These are phyloP conservation scores for Synanthedon myopaeformis DNA, from an alignment of 2,888 invertebrate species.

Conservation along the genomic window DNA sequence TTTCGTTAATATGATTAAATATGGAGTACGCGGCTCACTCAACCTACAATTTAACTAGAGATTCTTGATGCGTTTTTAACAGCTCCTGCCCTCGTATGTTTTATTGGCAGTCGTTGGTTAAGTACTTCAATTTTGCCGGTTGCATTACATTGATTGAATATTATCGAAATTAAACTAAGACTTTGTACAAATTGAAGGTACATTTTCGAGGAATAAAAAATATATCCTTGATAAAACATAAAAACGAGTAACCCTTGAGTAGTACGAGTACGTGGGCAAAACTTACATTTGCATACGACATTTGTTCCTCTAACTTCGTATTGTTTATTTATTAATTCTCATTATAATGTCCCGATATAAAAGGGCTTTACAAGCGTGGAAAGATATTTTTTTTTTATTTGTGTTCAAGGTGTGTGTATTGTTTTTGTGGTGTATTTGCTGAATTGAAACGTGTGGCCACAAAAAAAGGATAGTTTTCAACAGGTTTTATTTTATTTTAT, in stretches of 20 bases:
- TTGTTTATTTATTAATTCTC: slow-evolving; percentile 18
- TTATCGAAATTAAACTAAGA: too few species aligned
- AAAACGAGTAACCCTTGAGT: too few species aligned
- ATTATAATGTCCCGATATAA: slow-evolving; percentile 17
- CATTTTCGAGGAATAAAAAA: too few species aligned
- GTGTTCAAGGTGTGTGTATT: slow-evolving; percentile 11
- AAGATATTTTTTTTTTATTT: slow-evolving; percentile 8
- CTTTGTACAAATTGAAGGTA: too few species aligned
- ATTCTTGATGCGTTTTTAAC: slow-evolving; percentile 43
- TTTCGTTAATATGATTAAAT: slow-evolving; percentile 20
- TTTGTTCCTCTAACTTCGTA: slow-evolving; percentile 10
- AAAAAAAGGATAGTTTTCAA: not conserved
- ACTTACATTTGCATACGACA: not conserved
- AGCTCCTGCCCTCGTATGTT: slow-evolving; percentile 11
- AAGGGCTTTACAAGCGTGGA: slow-evolving; percentile 9
- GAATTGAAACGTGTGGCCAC: not conserved
- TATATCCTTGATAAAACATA: too few species aligned
- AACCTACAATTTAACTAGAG: slow-evolving; percentile 9
- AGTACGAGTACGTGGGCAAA: too few species aligned
- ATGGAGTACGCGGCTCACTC: slow-evolving; percentile 17
- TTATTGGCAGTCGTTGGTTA: too few species aligned
- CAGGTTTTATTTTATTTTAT: too few species aligned
- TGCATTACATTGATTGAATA: too few species aligned
- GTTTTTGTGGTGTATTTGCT: slow-evolving; percentile 5
- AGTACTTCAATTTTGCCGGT: too few species aligned